Conservation (phyloP, 2,888 invertebrate genomes). For the Nemoura dubitans region DNA sequence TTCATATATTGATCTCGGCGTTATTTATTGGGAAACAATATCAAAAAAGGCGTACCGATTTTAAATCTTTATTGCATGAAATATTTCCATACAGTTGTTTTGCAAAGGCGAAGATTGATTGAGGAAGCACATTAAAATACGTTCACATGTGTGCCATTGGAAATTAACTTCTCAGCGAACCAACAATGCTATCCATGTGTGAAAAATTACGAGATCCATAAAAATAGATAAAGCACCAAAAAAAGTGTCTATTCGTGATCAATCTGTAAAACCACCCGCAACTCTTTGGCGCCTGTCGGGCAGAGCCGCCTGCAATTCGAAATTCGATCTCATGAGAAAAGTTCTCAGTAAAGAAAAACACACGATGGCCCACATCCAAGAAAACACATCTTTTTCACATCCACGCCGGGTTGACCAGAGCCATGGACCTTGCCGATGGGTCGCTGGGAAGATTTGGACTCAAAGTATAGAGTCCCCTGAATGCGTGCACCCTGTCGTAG, state of each 20-base stretch:
- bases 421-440: not conserved
- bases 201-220: not conserved
- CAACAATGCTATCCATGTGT: not conserved
- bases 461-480: slow-evolving; percentile 26
- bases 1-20: not conserved
- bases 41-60: slow-evolving; percentile 1
- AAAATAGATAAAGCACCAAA: not conserved
- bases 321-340: slow-evolving; percentile 38
- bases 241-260: not conserved
- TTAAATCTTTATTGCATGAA: not conserved
- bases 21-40: not conserved
- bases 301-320: slow-evolving; percentile 17
- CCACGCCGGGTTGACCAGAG: not conserved
- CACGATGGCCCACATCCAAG: not conserved
- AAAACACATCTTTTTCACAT: slow-evolving; percentile 17
- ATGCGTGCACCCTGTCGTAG: slow-evolving; percentile 39
- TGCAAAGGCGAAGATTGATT: not conserved
- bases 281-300: slow-evolving; percentile 27
- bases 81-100: not conserved
- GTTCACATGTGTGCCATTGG: not conserved
- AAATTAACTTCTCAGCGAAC: not conserved
- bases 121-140: not conserved
- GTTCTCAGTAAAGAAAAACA: not conserved
- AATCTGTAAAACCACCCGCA: slow-evolving; percentile 28
- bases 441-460: not conserved